These are phyloP conservation scores for Channa striata DNA, from an alignment of 2,797 vertebrate genomes.

Conservation along the genomic window DNA sequence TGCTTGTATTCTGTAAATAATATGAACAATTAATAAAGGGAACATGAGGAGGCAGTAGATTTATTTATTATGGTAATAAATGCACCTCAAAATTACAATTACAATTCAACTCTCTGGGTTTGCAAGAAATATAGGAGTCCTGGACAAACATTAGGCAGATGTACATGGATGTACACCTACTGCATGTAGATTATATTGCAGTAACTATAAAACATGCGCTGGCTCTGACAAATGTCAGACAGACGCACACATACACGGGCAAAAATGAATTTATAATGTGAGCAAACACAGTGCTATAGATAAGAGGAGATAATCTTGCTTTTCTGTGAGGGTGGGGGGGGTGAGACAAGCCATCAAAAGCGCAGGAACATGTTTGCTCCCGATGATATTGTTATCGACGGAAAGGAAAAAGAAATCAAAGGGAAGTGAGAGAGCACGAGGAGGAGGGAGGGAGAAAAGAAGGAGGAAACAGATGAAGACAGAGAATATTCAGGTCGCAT, in stretches of 20 bases:
- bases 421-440: conserved; percentile 64
- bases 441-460: conserved; percentile 57
- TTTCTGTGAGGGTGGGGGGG: conserved; percentile 22
- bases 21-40: neutral
- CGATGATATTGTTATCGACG: conserved; percentile 75
- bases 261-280: conserved; percentile 59
- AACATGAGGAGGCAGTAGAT: neutral
- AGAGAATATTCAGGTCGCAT: conserved; percentile 85
- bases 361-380: conserved; percentile 60
- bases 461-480: conserved; percentile 78
- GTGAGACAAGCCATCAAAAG: conserved; percentile 64
- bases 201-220: conserved; percentile 24
- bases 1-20: neutral
- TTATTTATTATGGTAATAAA: too few relatives aligned
- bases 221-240: conserved; percentile 41
- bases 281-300: conserved; percentile 64
- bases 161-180: conserved; percentile 10
- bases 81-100: conserved; percentile 17
- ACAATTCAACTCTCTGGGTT: neutral
- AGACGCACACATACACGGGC: conserved; percentile 23
- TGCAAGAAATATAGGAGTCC: neutral
- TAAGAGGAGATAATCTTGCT: conserved; percentile 72
- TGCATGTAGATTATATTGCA: conserved; percentile 26
- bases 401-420: conserved; percentile 78
- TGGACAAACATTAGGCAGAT: conserved; percentile 22